A percentile compares a stretch with the other conserved stretches of the same genome.
Evolutionary conservation across 2,113 vertebrate genomes (phyloP).

Genomic region (Pedetes capensis): DNA sequence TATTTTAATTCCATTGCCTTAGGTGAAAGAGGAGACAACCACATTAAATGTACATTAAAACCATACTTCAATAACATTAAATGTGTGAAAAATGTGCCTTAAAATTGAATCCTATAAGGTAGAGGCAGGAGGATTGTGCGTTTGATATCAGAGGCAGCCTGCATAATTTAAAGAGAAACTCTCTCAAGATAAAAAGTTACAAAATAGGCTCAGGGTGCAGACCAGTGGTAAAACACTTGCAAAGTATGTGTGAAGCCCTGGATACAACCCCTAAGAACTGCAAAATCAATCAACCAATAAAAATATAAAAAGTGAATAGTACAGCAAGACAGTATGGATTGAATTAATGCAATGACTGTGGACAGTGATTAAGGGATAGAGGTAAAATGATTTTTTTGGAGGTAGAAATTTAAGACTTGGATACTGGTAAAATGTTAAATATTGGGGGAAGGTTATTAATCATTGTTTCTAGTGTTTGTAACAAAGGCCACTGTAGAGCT

Average conservation of each 20-base stretch:
- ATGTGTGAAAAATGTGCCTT: background rate
- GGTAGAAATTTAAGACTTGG: background rate
- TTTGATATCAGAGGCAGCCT: too few relatives aligned
- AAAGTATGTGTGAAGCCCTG: too few relatives aligned
- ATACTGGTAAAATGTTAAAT: background rate
- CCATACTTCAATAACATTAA: background rate
- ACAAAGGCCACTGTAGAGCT: background rate
- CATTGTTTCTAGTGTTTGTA: background rate
- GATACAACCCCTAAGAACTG: too few relatives aligned
- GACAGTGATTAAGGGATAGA: too few relatives aligned
- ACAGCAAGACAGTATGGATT: too few relatives aligned
- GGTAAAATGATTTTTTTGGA: background rate
- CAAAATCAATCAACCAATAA: too few relatives aligned
- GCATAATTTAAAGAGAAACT: too few relatives aligned
- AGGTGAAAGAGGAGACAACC: background rate
- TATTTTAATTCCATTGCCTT: background rate
- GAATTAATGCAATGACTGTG: background rate
- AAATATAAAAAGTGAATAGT: too few relatives aligned
- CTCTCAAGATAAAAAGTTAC: too few relatives aligned
- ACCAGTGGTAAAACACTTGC: background rate
- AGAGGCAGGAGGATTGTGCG: too few relatives aligned
- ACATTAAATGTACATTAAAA: background rate
- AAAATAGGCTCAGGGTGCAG: too few relatives aligned
- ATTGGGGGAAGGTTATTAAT: background rate
- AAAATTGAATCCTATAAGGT: background rate